Conservation (phyloP, 2,888 invertebrate genomes). For the Drosophila yooni region DNA sequence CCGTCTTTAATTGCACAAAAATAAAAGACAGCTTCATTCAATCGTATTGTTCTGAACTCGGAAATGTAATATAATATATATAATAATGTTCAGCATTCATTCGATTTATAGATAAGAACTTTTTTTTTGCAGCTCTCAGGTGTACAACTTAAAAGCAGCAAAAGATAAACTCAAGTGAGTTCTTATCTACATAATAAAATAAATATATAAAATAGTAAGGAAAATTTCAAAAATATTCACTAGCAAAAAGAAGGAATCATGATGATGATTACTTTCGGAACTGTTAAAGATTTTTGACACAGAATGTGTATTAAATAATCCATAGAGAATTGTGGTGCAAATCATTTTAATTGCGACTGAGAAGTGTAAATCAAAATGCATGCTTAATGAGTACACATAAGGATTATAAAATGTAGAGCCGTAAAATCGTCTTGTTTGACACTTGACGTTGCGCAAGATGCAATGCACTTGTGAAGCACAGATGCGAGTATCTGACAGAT, state of each 20-base stretch:
- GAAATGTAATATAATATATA: neutral
- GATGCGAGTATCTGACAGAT: slow-evolving; percentile 56
- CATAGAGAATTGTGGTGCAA: neutral
- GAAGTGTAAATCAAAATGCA: neutral
- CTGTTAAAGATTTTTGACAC: neutral
- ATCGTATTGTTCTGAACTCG: neutral
- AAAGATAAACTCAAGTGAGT: slow-evolving; percentile 20
- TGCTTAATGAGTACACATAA: neutral
- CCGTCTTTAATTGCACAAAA: neutral
- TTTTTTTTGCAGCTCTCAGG: slow-evolving; percentile 35
- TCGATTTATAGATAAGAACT: slow-evolving; percentile 12
- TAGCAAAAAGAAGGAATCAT: neutral
- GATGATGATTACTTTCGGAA: neutral
- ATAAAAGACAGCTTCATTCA: neutral
- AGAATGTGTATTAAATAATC: neutral
- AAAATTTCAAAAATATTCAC: neutral
- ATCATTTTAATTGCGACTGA: neutral
- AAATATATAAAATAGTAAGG: neutral
- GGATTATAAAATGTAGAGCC: slow-evolving; percentile 3
- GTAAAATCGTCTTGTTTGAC: slow-evolving; percentile 6
- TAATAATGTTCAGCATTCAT: neutral
- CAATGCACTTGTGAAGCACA: slow-evolving; percentile 46
- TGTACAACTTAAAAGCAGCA: slow-evolving; percentile 17
- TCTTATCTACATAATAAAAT: slow-evolving; percentile 14
- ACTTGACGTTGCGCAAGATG: slow-evolving; percentile 31